Evolutionary conservation across 1,140 invertebrate genomes (phyloP).

Genomic region (Arion vulgaris): DNA sequence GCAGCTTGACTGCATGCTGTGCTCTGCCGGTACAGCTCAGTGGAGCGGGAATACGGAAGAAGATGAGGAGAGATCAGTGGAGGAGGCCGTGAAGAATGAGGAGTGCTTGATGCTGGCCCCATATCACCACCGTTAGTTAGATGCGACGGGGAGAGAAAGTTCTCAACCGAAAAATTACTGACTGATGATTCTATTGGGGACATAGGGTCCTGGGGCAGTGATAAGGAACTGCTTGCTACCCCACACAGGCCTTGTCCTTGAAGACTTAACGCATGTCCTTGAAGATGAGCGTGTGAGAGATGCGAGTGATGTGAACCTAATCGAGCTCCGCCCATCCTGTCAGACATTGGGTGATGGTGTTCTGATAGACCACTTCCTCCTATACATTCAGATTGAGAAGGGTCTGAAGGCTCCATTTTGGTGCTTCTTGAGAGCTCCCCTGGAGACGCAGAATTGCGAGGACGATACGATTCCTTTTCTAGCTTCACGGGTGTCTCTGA

Average conservation of each 20-base stretch:
- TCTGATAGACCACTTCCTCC: slow-evolving; percentile 15
- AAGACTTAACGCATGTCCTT: slow-evolving; percentile 29
- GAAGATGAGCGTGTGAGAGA: slow-evolving; percentile 22
- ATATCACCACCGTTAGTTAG: slow-evolving; percentile 53
- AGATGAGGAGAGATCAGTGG: slow-evolving; percentile 58
- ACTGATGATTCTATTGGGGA: slow-evolving; percentile 40
- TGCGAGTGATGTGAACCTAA: slow-evolving; percentile 17
- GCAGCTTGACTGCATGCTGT: slow-evolving; percentile 50
- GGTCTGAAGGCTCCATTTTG: slow-evolving; percentile 60
- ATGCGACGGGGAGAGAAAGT: slow-evolving; percentile 61
- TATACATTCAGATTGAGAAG: slow-evolving; percentile 49
- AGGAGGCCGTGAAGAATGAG: slow-evolving; percentile 52
- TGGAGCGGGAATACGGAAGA: slow-evolving; percentile 54
- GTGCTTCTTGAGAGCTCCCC: slow-evolving; percentile 44
- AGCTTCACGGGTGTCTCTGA: slow-evolving; percentile 36
- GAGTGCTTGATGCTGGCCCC: slow-evolving; percentile 47
- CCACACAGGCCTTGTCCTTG: slow-evolving; percentile 31
- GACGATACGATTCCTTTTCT: slow-evolving; percentile 25
- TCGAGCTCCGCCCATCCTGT: slow-evolving; percentile 26
- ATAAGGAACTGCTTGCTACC: slow-evolving; percentile 7
- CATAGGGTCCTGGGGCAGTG: slow-evolving; percentile 15
- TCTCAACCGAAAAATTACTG: slow-evolving; percentile 68
- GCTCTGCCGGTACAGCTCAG: slow-evolving; percentile 60
- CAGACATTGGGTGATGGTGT: slow-evolving; percentile 17
- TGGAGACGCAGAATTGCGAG: slow-evolving; percentile 33